Conservation (phyloP, 2,113 vertebrate species). For the Scartelaos histophorus region DNA sequence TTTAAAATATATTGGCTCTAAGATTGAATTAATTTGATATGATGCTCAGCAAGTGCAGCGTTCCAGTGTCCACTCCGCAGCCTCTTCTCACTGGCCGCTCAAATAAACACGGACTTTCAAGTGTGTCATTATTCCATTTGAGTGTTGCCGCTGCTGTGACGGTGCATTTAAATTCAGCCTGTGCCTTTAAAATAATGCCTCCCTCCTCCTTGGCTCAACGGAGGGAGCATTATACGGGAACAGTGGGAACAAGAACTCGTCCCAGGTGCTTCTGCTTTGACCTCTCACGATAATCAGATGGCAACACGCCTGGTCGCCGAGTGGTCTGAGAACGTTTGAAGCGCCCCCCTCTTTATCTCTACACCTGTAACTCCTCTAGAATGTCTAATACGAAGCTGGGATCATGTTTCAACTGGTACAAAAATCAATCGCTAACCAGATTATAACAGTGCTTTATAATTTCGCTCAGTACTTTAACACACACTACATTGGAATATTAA, state of each 20-base stretch:
- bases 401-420: neutral
- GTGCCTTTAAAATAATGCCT: constrained; percentile 19
- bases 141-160: neutral
- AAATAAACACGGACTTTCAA: neutral
- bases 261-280: constrained; percentile 25
- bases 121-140: constrained; percentile 16
- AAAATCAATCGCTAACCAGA: neutral
- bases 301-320: constrained; percentile 37
- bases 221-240: constrained; percentile 27
- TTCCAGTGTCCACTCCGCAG: constrained; percentile 4
- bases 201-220: constrained; percentile 15
- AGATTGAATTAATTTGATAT: neutral
- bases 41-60: neutral
- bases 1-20: neutral
- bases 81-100: neutral
- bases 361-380: neutral
- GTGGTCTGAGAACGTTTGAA: constrained; percentile 27
- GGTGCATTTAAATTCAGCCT: constrained; percentile 18
- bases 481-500: too few relatives aligned
- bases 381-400: neutral
- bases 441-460: neutral
- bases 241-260: constrained; percentile 25
- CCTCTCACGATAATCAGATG: constrained; percentile 35
- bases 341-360: constrained; percentile 21
- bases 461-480: neutral